phyloP scores from a whole-genome alignment of 1,140 invertebrate genomes.

The Xylocopa sonorina region DNA sequence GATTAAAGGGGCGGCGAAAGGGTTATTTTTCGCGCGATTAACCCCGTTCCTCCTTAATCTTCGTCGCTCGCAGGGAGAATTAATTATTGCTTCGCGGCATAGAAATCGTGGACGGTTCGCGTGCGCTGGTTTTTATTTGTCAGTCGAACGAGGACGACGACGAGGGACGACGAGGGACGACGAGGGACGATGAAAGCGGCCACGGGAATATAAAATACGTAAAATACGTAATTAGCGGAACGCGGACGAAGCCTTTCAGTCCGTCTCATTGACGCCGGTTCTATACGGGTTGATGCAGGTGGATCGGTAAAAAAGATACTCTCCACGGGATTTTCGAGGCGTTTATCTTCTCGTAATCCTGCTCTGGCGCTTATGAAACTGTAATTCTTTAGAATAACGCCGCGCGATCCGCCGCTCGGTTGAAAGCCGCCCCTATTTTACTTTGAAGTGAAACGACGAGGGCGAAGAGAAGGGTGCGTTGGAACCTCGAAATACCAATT shows the following conservation, averaged over 20 bases:
- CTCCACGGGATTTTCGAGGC: background rate
- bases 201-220: background rate
- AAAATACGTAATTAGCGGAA: slow-evolving; percentile 18
- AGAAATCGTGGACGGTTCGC: too few relatives aligned
- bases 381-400: slow-evolving; percentile 5
- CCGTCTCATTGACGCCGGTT: background rate
- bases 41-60: too few relatives aligned
- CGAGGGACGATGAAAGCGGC: background rate
- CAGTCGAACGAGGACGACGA: too few relatives aligned
- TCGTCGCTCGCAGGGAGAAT: too few relatives aligned
- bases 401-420: background rate
- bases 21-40: too few relatives aligned
- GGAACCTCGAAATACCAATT: too few relatives aligned
- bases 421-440: background rate
- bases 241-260: background rate
- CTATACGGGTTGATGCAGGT: background rate
- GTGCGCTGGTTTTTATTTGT: too few relatives aligned
- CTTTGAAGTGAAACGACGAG: background rate
- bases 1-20: too few relatives aligned
- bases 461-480: background rate
- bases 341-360: background rate
- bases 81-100: too few relatives aligned
- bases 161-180: too few relatives aligned
- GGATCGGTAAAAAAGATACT: background rate
- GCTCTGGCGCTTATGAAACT: background rate